Percentiles rank a stretch among this genome's conserved stretches.
These are phyloP conservation scores for Alitta virens DNA, from an alignment of 2,888 invertebrate genomes.

Conservation along the genomic window DNA sequence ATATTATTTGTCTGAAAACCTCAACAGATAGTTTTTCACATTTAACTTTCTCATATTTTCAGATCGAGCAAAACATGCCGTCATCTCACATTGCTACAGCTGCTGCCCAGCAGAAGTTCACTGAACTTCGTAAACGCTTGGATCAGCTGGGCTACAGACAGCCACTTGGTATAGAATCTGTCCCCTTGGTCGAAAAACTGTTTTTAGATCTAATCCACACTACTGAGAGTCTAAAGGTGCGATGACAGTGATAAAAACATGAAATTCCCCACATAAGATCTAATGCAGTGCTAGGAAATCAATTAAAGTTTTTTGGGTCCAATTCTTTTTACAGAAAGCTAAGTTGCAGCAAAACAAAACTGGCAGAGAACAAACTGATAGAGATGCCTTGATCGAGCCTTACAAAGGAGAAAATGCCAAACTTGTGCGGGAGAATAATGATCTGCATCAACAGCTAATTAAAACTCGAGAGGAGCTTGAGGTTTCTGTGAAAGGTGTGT, in stretches of 20 bases:
- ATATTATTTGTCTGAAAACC: no score
- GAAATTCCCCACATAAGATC: no score
- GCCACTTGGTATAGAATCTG: conserved; percentile 70
- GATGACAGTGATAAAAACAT: no score
- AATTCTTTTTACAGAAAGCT: neutral
- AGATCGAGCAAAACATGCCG: no score
- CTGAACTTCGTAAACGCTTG: conserved; percentile 68
- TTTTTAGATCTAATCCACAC: conserved; percentile 81
- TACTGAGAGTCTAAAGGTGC: conserved; percentile 73
- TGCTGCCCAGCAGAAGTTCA: conserved; percentile 53
- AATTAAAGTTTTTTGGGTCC: no score
- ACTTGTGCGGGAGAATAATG: conserved; percentile 56
- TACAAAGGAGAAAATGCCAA: conserved; percentile 57
- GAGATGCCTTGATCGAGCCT: conserved; percentile 36
- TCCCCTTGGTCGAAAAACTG: conserved; percentile 77
- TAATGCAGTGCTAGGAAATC: no score
- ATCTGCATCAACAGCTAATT: conserved; percentile 52
- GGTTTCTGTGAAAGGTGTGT: conserved; percentile 44
- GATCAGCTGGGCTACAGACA: conserved; percentile 82
- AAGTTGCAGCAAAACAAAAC: neutral
- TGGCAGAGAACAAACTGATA: neutral
- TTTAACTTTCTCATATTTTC: no score
- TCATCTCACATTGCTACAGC: neutral
- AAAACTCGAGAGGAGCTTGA: conserved; percentile 51
- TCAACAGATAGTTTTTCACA: no score